phyloP scores from a whole-genome alignment of 2,113 vertebrate genomes.

The Rhegmatorhina hoffmannsi region DNA sequence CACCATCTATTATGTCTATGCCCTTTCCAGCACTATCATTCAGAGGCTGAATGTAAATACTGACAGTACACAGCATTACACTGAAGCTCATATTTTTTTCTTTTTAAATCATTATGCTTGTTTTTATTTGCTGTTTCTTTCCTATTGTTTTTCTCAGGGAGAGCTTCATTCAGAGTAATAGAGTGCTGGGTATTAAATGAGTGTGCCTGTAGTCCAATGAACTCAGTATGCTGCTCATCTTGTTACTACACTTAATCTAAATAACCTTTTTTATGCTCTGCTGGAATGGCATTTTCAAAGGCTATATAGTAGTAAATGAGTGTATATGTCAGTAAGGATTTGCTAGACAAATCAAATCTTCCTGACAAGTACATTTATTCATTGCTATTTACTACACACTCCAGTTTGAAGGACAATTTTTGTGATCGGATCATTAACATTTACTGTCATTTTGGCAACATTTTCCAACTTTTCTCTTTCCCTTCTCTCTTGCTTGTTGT shows the following conservation, averaged over 20 bases:
- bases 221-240: conserved; percentile 77
- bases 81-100: conserved; percentile 9
- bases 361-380: conserved; percentile 76
- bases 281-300: conserved; percentile 82
- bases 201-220: conserved; percentile 72
- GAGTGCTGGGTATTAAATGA: conserved; percentile 76
- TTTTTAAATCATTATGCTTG: conserved; percentile 41
- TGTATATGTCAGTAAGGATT: conserved; percentile 79
- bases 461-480: conserved; percentile 65
- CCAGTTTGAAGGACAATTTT: conserved; percentile 77
- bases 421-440: conserved; percentile 76
- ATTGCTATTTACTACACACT: conserved; percentile 76
- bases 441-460: conserved; percentile 71
- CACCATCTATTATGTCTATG: not conserved
- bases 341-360: conserved; percentile 82
- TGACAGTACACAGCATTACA: not conserved
- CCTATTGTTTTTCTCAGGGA: conserved; percentile 54
- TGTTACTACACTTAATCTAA: conserved; percentile 82
- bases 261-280: conserved; percentile 84
- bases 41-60: not conserved
- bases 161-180: conserved; percentile 74
- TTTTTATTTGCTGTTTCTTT: conserved; percentile 47
- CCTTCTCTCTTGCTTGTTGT: not conserved
- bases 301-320: conserved; percentile 78
- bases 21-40: not conserved